Base-by-base conservation (phyloP, 2,888 invertebrate genomes). In the Eupithecia subumbrata region DNA sequence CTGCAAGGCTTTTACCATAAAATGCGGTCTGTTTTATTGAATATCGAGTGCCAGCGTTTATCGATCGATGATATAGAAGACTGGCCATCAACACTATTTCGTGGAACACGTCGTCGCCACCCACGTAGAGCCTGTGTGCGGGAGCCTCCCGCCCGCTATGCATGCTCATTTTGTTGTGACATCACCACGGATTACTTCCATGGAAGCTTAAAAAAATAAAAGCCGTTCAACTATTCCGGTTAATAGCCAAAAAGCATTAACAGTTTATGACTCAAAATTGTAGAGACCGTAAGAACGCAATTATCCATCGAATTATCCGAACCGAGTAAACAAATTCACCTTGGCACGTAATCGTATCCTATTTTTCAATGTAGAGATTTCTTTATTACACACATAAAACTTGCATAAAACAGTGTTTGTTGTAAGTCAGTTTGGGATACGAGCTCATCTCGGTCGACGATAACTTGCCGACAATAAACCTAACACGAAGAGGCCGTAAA, bases 401-500 rank as follows among this genome's bases (percentile, higher is more conserved):
- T 83, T 85, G 85, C 88, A 92, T 93, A 92, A 92, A 94, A 91
- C 88, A 85, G 82, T 93, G 92, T 93, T 92, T 93, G 92, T 88
- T 91, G 90, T 91, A 90, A 92, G 91, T 92, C 90, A 90, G 92
- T 92, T 93, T 90, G 91, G 93, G 91, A 92, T 92, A 91, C 92
- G 91, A 91, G 87, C 92, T 92, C 93, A 92, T 92, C 92, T 92
- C 90, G 92, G 91, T 90, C 89, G 89, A 88, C 90, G 91, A 93
- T 93, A 91, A 91, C 91, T 91, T 88, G 85, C 90, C 90, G 90
- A 91, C 92, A 90, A 88, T 93, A 93, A 94, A 94, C 93, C 93
- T 90, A 93, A 94, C 93, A 93, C 93, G 93, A 93, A 94, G 92
- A 93, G 92, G 90, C 87, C 89, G 91, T 93, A 92, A 93, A 94